A percentile compares a stretch with the other conserved stretches of the same genome.
Evolutionary conservation across 2,113 vertebrate species (phyloP).

Genomic region (Tachycineta bicolor): DNA sequence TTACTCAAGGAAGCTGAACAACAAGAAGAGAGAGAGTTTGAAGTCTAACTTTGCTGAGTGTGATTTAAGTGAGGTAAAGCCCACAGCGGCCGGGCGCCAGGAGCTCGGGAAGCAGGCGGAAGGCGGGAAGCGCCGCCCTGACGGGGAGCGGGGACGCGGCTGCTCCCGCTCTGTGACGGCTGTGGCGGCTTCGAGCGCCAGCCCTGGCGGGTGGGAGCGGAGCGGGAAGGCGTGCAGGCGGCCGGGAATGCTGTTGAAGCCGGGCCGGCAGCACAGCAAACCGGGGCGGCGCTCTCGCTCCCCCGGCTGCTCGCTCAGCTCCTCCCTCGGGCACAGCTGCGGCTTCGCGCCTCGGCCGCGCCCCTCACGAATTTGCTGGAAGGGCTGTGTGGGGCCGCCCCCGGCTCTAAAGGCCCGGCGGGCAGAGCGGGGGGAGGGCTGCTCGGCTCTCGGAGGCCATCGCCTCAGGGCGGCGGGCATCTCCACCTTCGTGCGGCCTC

Average conservation of each 20-base stretch:
- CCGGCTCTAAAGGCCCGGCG: rapidly evolving
- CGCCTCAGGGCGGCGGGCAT: rapidly evolving
- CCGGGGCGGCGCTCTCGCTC: rapidly evolving
- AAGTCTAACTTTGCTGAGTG: background rate
- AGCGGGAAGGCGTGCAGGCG: background rate
- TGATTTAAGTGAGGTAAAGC: background rate
- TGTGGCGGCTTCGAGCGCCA: no score
- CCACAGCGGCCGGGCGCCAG: background rate
- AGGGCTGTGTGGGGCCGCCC: rapidly evolving
- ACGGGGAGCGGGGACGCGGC: background rate
- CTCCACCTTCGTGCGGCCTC: rapidly evolving
- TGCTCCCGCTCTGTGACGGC: background rate
- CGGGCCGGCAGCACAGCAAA: rapidly evolving
- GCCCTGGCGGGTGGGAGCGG: no score
- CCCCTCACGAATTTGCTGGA: background rate
- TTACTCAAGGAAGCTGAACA: background rate
- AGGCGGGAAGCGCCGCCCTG: background rate
- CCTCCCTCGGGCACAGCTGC: background rate
- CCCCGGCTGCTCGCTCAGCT: rapidly evolving
- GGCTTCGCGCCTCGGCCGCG: background rate
- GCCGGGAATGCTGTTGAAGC: rapidly evolving
- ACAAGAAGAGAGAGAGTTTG: background rate
- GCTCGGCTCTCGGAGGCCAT: rapidly evolving
- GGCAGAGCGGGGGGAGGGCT: no score
- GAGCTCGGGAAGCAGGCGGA: background rate